Percentiles rank a stretch among this genome's conserved stretches.
Evolutionary conservation across 2,888 invertebrate genomes (phyloP).

Genomic region (Aporophyla lueneburgensis): DNA sequence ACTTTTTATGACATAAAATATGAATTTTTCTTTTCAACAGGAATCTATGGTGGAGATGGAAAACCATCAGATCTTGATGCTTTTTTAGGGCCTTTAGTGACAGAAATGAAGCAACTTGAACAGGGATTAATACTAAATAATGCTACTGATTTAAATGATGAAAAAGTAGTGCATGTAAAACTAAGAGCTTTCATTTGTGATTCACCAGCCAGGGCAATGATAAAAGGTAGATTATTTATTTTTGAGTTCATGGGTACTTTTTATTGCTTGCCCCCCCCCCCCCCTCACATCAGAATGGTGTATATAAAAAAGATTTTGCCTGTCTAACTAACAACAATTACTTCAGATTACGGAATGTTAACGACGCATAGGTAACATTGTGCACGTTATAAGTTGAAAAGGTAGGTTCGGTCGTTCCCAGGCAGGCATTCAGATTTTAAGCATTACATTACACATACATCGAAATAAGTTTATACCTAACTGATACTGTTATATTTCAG

Average conservation of each 20-base stretch:
- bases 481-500: background rate
- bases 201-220: slow-evolving; percentile 8
- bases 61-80: slow-evolving; percentile 1
- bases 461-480: slow-evolving; percentile 6
- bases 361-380: background rate
- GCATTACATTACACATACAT: slow-evolving; percentile 2
- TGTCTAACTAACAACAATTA: background rate
- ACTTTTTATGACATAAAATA: background rate
- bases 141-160: background rate
- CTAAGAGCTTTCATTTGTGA: slow-evolving; percentile 12
- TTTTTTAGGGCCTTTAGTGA: background rate
- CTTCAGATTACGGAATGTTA: background rate
- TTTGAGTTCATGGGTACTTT: slow-evolving; percentile 2
- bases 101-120: slow-evolving; percentile 10
- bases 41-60: slow-evolving; percentile 3
- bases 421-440: slow-evolving; percentile 5
- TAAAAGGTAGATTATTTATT: slow-evolving; percentile 1
- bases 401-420: slow-evolving; percentile 2
- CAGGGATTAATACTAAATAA: background rate
- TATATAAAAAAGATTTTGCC: background rate
- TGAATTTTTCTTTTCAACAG: background rate
- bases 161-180: background rate
- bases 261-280: no score
- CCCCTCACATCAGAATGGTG: background rate
- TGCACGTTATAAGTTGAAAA: background rate